Evolutionary conservation across 2,888 invertebrate genomes (phyloP).

Genomic region (Nysson spinosus): DNA sequence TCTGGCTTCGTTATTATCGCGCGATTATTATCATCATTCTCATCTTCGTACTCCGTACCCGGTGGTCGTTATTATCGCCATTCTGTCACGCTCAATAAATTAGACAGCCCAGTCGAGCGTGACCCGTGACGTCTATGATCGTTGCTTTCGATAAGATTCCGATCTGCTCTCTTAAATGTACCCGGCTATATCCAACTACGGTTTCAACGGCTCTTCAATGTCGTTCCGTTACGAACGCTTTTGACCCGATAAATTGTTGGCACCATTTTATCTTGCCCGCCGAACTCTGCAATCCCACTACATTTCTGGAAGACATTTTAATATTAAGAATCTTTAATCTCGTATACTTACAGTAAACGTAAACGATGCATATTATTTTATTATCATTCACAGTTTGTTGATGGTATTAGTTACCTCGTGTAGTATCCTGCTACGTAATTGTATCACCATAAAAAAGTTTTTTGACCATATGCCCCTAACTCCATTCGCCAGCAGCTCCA

Average conservation of each 20-base stretch:
- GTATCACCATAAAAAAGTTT: background rate
- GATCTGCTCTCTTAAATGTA: slow-evolving; percentile 44
- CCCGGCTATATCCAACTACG: slow-evolving; percentile 18
- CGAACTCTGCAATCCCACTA: too few species aligned
- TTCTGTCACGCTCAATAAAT: slow-evolving; percentile 59
- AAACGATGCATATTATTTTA: too few species aligned
- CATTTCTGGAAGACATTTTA: too few species aligned
- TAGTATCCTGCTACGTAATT: too few species aligned
- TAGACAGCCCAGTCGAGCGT: slow-evolving; percentile 50
- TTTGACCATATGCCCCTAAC: background rate
- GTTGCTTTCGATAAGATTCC: slow-evolving; percentile 45
- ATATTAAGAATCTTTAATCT: too few species aligned
- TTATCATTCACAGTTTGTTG: too few species aligned
- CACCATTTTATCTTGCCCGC: background rate
- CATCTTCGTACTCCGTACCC: slow-evolving; percentile 11
- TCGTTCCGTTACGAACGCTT: background rate
- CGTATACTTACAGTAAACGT: too few species aligned
- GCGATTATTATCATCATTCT: slow-evolving; percentile 42
- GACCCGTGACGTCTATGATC: slow-evolving; percentile 42
- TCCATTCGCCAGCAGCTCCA: background rate
- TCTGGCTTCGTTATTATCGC: slow-evolving; percentile 30
- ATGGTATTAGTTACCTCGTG: too few species aligned
- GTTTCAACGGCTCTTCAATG: slow-evolving; percentile 1
- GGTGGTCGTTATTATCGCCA: slow-evolving; percentile 41
- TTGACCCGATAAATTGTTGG: slow-evolving; percentile 7